Conservation (phyloP, 2,113 vertebrate species). For the Coptodon bakossiorum region DNA sequence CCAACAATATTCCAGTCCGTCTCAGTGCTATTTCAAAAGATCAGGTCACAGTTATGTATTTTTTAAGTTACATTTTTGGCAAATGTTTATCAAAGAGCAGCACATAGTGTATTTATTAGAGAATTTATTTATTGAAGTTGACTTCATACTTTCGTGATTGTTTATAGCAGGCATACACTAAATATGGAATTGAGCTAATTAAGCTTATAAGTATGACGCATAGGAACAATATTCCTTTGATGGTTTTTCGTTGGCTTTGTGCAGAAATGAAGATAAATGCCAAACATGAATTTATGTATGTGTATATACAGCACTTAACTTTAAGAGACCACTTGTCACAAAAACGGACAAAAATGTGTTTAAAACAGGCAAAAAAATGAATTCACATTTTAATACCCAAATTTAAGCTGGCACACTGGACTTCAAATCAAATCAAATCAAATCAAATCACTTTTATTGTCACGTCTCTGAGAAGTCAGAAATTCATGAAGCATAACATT, state of each 20-base stretch:
- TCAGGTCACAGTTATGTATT: neutral
- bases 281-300: neutral
- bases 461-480: neutral
- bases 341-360: neutral
- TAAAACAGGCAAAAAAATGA: neutral
- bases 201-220: neutral
- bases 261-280: neutral
- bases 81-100: neutral
- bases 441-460: no score
- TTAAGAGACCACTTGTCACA: neutral
- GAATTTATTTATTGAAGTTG: neutral
- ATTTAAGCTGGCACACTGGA: neutral
- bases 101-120: neutral
- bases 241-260: neutral
- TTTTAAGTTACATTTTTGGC: neutral
- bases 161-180: neutral
- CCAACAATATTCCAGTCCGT: neutral
- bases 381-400: neutral
- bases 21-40: neutral
- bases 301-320: neutral
- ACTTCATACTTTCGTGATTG: neutral
- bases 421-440: neutral
- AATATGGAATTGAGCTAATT: neutral
- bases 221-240: neutral
- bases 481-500: neutral